A percentile compares a stretch with the other conserved stretches of the same genome.
These are phyloP conservation scores for Mustela lutreola DNA, from an alignment of 2,113 vertebrate genomes.

Conservation along the genomic window DNA sequence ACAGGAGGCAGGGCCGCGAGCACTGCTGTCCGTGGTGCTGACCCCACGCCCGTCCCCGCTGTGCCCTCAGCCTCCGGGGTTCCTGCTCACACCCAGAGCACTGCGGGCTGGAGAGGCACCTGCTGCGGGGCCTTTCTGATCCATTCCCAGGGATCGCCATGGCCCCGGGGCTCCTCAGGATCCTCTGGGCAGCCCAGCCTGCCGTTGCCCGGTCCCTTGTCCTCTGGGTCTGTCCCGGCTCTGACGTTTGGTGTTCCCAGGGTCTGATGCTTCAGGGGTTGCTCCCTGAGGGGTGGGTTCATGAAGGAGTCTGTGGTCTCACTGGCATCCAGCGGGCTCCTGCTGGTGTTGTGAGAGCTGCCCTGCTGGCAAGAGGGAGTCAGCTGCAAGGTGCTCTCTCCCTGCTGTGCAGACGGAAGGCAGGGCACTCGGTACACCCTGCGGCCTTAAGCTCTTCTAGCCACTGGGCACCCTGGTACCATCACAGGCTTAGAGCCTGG, in stretches of 20 bases:
- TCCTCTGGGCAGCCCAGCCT: neutral
- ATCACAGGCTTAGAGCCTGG: neutral
- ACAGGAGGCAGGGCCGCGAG: fast-evolving
- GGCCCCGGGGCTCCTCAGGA: neutral
- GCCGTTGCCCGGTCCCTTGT: neutral
- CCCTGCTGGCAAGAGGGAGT: neutral
- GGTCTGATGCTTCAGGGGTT: neutral
- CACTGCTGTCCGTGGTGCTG: neutral
- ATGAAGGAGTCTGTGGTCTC: neutral
- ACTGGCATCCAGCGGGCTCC: neutral
- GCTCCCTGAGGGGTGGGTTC: neutral
- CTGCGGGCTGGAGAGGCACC: no score
- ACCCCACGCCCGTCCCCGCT: fast-evolving
- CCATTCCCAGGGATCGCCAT: fast-evolving
- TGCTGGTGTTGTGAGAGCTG: neutral
- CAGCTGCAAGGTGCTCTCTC: neutral
- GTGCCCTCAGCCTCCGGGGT: neutral
- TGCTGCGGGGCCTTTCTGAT: no score
- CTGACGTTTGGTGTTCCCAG: neutral
- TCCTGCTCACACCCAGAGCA: fast-evolving
- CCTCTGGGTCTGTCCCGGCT: neutral
- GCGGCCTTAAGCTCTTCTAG: neutral
- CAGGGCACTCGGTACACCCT: neutral
- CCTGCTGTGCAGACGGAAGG: neutral
- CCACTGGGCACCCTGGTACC: neutral